A percentile compares a stretch with the other conserved stretches of the same genome.
Evolutionary conservation across 2,797 vertebrate genomes (phyloP).

Genomic region (Ambastaia sidthimunki): DNA sequence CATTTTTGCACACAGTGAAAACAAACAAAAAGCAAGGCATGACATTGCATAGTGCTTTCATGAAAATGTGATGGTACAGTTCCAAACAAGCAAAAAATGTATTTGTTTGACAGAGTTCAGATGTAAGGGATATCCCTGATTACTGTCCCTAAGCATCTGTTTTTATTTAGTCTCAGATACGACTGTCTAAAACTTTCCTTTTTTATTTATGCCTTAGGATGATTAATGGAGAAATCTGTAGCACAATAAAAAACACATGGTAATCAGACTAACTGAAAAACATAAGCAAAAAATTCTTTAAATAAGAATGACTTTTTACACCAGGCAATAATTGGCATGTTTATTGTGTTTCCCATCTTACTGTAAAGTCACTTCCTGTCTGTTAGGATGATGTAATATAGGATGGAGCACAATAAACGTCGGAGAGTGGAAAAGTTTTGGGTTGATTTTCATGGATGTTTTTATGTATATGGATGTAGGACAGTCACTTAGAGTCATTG

Average conservation of each 20-base stretch:
- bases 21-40: conserved; percentile 29
- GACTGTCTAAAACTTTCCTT: conserved; percentile 38
- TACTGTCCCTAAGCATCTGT: conserved; percentile 32
- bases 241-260: conserved; percentile 35
- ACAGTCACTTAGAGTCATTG: background rate
- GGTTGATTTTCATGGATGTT: conserved; percentile 2
- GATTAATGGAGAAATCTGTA: conserved; percentile 29
- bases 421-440: background rate
- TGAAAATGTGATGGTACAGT: conserved; percentile 37
- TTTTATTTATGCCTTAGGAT: conserved; percentile 10
- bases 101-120: conserved; percentile 20
- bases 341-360: conserved; percentile 5
- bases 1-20: conserved; percentile 28
- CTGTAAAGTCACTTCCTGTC: conserved; percentile 8
- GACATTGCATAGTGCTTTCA: conserved; percentile 10
- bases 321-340: background rate
- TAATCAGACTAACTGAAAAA: conserved; percentile 34
- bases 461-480: background rate
- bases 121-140: conserved; percentile 30
- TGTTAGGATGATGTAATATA: conserved; percentile 5
- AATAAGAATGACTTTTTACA: conserved; percentile 11
- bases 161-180: conserved; percentile 46
- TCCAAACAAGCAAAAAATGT: conserved; percentile 13
- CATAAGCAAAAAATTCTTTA: conserved; percentile 1
- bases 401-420: background rate